Evolutionary conservation across 2,888 invertebrate species (phyloP), one percentile per base, ranked within the genome.

Genomic region (Tiliacea citrago): DNA sequence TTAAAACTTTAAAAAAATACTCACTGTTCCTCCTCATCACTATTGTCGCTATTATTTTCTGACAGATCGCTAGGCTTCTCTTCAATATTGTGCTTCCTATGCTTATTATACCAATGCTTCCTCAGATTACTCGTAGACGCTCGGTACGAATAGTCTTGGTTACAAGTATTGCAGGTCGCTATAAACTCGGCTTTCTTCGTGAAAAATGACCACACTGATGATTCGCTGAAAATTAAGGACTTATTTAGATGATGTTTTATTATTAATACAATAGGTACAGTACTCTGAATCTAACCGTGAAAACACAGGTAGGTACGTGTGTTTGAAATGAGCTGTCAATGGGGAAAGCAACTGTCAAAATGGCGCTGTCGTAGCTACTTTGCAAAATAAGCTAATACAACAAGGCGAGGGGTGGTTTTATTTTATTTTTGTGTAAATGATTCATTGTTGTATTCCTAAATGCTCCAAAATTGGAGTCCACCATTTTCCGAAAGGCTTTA

Each of bases 81-180:
- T 10, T 60, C 10, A 13, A 1, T 1, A 0, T 18, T 2, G 0
- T 18, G 5, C 0, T 49, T 58, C 0, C 60, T 18, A n/a, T 87
- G 88, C 6, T 63, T 71, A 0, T 45, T 71, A 0, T 12, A 0
- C 45, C 72, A 74, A 62, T 89, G 89, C 18, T 79, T 85, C 2
- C 42, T 55, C 1, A 90, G 51, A 35, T 87, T 88, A 10, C 68
- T 70, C 0, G 70, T 13, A 0, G 75, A 49, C 0, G 79, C 9
- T 8, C 60, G 68, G 13, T 71, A 90, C 0, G 86, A 88, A 6
- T 81, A 83, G 0, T 81, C 58, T 0, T 81, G 74, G 0, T 53
- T 29, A 49, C 90, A 90, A 0, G 49, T 0, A 0, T 82, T 86
- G 29, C 89, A 89, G 0, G 73, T 78, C 0, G 89, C 90, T 0